Evolutionary conservation across 1,140 invertebrate genomes (phyloP), one percentile per base, ranked within the genome.

Genomic region (Odontomachus brunneus): DNA sequence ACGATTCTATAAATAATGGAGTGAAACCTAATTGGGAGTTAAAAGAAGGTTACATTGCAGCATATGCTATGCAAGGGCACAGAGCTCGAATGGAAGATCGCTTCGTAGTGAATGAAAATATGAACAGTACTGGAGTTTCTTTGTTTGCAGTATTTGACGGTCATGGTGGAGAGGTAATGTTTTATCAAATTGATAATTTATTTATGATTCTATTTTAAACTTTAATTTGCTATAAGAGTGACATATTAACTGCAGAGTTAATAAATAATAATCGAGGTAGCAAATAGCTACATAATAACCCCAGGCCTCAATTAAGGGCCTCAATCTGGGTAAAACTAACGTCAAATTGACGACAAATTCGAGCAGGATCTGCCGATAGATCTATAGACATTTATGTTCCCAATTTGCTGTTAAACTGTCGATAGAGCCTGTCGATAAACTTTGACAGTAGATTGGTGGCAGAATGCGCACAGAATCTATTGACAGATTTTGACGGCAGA

Each of bases 71-170:
- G 51, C 97, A 98, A 93, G 98, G 98, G 17, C 95, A 97, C 62
- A 95, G 98, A 91, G 96, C 96, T 67, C 96, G 97, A 71, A 99
- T 99, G 98, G 98, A 99, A 95, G 98, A 99, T 93, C 95, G 98
- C 86, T 96, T 96, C 92, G 95, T 96, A 49, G 93, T 96, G 24
- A 94, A 96, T 55, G 94, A 95, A 85, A 94, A 96, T 89, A 94
- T 95, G 75, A 93, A 94, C 82, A 89, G 93, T 60, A 94, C 93
- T 74, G 93, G 92, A 73, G 96, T 98, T 67, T 97, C 97, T 1
- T 94, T 99, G 62, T 99, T 98, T 95, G 98, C 98, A 53, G 96
- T 99, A 73, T 99, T 99, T 93, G 98, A 99, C 95, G 98, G 98
- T 0, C 98, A 99, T 94, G 98, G 98, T 72, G 98, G 98, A 66